Evolutionary conservation across 2,797 vertebrate species (phyloP).

Genomic region (Pipistrellus kuhlii): DNA sequence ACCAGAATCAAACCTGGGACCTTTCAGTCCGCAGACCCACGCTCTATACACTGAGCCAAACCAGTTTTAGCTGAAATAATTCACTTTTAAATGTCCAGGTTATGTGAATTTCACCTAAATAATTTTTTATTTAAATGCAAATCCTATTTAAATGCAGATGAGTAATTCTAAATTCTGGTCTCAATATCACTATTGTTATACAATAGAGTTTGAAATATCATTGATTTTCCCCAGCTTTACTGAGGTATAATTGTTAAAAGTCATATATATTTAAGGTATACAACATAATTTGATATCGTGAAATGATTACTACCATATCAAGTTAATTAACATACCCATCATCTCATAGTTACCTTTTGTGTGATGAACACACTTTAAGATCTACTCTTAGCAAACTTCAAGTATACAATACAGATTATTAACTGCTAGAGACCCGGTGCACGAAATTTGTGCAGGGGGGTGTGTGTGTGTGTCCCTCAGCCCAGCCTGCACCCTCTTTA

Average conservation of each 20-base stretch:
- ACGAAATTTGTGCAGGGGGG: too few species aligned
- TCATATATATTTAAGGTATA: neutral
- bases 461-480: too few species aligned
- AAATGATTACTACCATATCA: neutral
- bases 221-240: neutral
- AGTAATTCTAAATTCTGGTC: neutral
- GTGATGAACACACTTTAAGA: neutral
- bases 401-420: neutral
- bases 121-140: constrained; percentile 33
- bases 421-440: too few species aligned
- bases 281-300: neutral
- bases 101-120: constrained; percentile 25
- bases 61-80: neutral
- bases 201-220: neutral
- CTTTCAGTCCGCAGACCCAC: too few species aligned
- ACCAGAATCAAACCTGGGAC: too few species aligned
- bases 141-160: neutral
- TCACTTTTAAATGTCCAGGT: neutral
- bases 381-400: neutral
- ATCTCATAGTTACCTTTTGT: neutral
- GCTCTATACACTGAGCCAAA: too few species aligned
- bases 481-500: too few species aligned
- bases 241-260: neutral
- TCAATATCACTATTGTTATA: constrained; percentile 12
- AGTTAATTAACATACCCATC: neutral